Evolutionary conservation across 1,140 invertebrate species (phyloP), one percentile per base, ranked within the genome.

Genomic region (Branchinecta lynchi): DNA sequence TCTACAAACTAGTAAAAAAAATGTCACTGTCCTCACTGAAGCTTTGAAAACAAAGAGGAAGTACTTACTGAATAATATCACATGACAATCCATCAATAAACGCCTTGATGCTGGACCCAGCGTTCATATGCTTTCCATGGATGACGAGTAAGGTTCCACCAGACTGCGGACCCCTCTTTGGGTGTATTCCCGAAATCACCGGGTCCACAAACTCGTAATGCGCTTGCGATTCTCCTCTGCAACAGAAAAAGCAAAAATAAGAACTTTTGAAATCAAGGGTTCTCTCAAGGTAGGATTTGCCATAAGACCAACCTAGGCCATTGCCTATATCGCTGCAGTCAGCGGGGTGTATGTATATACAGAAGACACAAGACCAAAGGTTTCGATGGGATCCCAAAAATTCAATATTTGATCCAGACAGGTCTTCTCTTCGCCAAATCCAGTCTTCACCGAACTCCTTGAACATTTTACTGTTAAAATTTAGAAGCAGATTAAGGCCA

Each of bases 141-240:
- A 99, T 94, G 70, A 84, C 87, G 46, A 98, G 78, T 70, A 84
- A 85, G 7, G 95, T 98, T 8, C 96, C 96, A 12, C 96, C 96
- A 46, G 92, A 94, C 72, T 87, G 84, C 1, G 96, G 96, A 0
- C 96, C 96, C 75, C 88, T 88, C 70, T 85, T 86, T 0, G 96
- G 96, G 69, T 85, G 84, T 72, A 98, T 88, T 44, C 86, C 86
- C 66, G 83, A 83, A 68, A 95, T 92, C 76, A 86, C 83, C 0
- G 93, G 93, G 81, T 93, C 88, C 15, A 93, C 89, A 80, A 94
- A 93, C 71, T 87, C 83, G 75, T 88, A 93, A 74, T 88, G 86
- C 68, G 86, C 82, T 74, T 87, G 86, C 0, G 91, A 93, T 80
- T 92, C 86, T 3, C 90, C 92, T 9, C 90, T 60, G 17, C 32